Evolutionary conservation across 2,888 invertebrate genomes (phyloP).

Genomic region (Craniophora ligustri): DNA sequence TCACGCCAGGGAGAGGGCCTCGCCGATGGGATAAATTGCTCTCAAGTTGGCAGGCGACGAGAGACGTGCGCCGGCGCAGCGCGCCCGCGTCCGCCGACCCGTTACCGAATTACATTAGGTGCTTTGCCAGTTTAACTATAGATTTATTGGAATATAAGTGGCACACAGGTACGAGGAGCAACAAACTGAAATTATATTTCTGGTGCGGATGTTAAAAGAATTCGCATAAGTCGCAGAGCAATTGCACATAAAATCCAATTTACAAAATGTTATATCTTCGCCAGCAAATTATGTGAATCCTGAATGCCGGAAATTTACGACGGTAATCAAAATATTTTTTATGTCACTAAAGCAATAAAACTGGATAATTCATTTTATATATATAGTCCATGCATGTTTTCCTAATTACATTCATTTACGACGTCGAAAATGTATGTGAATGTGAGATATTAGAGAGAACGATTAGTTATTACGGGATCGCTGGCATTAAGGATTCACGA

Average conservation of each 20-base stretch:
- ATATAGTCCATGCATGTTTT: constrained; percentile 64
- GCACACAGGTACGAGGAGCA: constrained; percentile 47
- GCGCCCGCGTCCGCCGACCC: constrained; percentile 44
- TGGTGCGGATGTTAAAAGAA: constrained; percentile 51
- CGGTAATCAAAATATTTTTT: constrained; percentile 68
- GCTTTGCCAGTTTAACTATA: constrained; percentile 68
- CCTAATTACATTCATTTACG: constrained; percentile 72
- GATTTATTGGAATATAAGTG: constrained; percentile 74
- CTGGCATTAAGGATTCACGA: constrained; percentile 86
- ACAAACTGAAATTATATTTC: constrained; percentile 16
- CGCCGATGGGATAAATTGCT: constrained; percentile 77
- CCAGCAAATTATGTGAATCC: constrained; percentile 85
- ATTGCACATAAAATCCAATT: constrained; percentile 54
- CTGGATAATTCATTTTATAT: constrained; percentile 67
- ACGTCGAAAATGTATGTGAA: constrained; percentile 54
- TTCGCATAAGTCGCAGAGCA: constrained; percentile 79
- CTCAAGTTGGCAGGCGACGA: constrained; percentile 76
- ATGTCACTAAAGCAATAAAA: constrained; percentile 73
- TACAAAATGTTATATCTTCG: constrained; percentile 61
- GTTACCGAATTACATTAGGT: constrained; percentile 60
- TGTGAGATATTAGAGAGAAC: constrained; percentile 32
- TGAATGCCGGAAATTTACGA: constrained; percentile 80
- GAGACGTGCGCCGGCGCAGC: constrained; percentile 68
- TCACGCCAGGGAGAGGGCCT: constrained; percentile 67
- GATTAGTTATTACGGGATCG: constrained; percentile 36